Conservation (phyloP, 2,113 vertebrate genomes). For the Xiphophorus hellerii region DNA sequence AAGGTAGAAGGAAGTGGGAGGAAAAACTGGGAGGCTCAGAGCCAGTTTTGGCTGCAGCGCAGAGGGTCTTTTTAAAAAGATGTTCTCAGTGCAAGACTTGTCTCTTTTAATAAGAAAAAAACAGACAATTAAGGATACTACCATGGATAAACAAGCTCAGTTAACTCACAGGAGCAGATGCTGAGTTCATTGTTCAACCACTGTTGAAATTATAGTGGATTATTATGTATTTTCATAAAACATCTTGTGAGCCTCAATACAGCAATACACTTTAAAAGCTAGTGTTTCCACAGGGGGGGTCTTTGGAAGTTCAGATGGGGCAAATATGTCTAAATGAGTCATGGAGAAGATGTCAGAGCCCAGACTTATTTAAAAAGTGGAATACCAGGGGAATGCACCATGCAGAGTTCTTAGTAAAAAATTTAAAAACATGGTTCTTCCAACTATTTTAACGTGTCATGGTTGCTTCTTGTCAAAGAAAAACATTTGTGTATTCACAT, state of each 20-base stretch:
- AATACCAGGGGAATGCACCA: not conserved
- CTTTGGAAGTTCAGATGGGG: conserved; percentile 17
- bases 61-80: conserved; percentile 13
- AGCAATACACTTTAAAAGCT: conserved; percentile 15
- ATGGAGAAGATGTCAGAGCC: conserved; percentile 2
- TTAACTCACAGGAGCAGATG: not conserved
- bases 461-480: not conserved
- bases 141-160: not conserved
- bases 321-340: conserved; percentile 2
- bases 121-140: not conserved
- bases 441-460: not conserved
- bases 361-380: conserved; percentile 13
- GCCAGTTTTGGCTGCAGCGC: conserved; percentile 18
- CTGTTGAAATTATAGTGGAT: conserved; percentile 11
- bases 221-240: conserved; percentile 5
- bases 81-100: conserved; percentile 1
- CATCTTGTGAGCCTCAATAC: conserved; percentile 4
- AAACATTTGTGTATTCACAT: not conserved
- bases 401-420: conserved; percentile 5
- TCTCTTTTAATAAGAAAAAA: not conserved
- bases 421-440: conserved; percentile 2
- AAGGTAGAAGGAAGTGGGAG: conserved; percentile 14
- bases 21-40: conserved; percentile 12
- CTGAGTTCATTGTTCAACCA: not conserved
- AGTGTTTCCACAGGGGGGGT: conserved; percentile 10